Evolutionary conservation across 23 tunicate species (phyloP).

Genomic region (Trididemnum nubilum): DNA sequence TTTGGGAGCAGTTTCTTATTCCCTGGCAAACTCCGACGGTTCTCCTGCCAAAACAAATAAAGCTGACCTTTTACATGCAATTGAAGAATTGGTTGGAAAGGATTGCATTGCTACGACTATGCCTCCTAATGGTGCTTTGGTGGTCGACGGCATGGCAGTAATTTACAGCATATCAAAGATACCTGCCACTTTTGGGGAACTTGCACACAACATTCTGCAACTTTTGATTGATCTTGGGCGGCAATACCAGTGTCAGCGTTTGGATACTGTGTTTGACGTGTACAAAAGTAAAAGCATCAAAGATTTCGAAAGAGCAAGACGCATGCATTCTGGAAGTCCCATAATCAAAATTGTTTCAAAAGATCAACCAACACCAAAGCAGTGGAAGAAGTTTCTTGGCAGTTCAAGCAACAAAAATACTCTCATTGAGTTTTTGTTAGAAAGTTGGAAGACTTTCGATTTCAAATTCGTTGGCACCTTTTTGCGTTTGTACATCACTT

Average conservation of each 20-base stretch:
- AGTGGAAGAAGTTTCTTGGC: not conserved
- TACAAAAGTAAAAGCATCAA: not conserved
- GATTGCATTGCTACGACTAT: not conserved
- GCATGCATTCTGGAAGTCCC: not conserved
- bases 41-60: not conserved
- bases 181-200: not conserved
- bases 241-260: not conserved
- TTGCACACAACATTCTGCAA: not conserved
- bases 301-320: not conserved
- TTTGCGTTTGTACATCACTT: not conserved
- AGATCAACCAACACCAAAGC: not conserved
- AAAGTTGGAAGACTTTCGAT: not conserved
- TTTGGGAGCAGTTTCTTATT: not conserved
- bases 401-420: not conserved
- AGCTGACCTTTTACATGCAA: not conserved
- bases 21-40: not conserved
- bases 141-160: not conserved
- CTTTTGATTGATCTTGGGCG: not conserved
- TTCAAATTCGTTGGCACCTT: not conserved
- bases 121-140: not conserved
- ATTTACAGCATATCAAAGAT: not conserved
- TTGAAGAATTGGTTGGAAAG: not conserved
- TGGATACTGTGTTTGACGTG: not conserved
- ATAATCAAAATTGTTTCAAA: not conserved
- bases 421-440: not conserved